Percentiles rank a stretch among this genome's conserved stretches.
These are phyloP conservation scores for Lophius americanus DNA, from an alignment of 2,797 vertebrate genomes.

Conservation along the genomic window DNA sequence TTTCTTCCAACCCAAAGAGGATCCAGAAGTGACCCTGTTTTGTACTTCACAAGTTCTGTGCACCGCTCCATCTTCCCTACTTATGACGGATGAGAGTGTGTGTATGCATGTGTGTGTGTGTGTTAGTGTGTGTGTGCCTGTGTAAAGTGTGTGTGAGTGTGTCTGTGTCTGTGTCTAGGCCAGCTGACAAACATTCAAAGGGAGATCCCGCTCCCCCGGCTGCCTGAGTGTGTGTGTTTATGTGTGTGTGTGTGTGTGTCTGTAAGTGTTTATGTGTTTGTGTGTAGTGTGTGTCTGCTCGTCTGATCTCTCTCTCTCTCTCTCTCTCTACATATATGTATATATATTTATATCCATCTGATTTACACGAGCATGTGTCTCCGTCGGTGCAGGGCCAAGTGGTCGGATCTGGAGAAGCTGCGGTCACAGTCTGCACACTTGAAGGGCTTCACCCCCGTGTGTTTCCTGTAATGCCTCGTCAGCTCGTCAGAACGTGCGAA, in stretches of 20 bases:
- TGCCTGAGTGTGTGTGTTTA: constrained; percentile 33
- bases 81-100: constrained; percentile 49
- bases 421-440: constrained; percentile 99
- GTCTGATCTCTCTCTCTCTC: constrained; percentile 26
- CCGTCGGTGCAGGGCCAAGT: constrained; percentile 97
- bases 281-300: constrained; percentile 38
- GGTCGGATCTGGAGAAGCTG: constrained; percentile 98
- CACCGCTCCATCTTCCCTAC: constrained; percentile 72
- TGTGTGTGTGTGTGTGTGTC: not conserved
- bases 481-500: constrained; percentile 99
- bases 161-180: constrained; percentile 79
- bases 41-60: constrained; percentile 70
- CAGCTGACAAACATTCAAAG: constrained; percentile 90
- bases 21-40: constrained; percentile 77
- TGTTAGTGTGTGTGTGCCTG: constrained; percentile 23
- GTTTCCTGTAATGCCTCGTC: constrained; percentile 98
- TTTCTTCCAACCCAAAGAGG: constrained; percentile 57
- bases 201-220: constrained; percentile 91
- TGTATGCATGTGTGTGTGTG: constrained; percentile 3
- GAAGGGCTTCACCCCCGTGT: constrained; percentile 99
- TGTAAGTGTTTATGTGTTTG: not conserved
- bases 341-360: constrained; percentile 1
- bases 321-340: not conserved
- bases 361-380: constrained; percentile 98
- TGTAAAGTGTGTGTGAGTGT: constrained; percentile 22